Conservation (phyloP, 2,888 invertebrate genomes). For the Anoncus sp. region DNA sequence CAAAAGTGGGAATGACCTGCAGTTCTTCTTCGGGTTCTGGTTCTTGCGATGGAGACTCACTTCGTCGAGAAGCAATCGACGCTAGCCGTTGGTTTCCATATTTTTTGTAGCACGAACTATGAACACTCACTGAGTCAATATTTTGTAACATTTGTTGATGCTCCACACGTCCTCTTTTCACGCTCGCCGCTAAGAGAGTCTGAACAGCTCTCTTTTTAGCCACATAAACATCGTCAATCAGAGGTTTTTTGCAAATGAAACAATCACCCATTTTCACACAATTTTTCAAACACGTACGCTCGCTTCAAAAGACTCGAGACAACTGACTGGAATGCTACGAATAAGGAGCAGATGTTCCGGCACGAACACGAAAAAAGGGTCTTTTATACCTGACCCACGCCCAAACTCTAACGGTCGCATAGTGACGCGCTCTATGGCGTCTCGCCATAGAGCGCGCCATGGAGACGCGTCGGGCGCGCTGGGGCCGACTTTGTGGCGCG, state of each 20-base stretch:
- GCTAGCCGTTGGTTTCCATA: neutral
- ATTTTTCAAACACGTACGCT: conserved; percentile 11
- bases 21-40: conserved; percentile 17
- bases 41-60: conserved; percentile 12
- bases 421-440: too few relatives aligned
- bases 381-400: conserved; percentile 1
- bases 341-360: conserved; percentile 9
- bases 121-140: conserved; percentile 15
- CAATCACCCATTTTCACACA: conserved; percentile 14
- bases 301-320: conserved; percentile 12
- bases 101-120: conserved; percentile 17
- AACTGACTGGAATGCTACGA: conserved; percentile 26
- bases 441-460: too few relatives aligned
- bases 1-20: conserved; percentile 5
- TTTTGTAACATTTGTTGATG: conserved; percentile 15
- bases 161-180: conserved; percentile 9
- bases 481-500: too few relatives aligned
- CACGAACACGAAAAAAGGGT: neutral
- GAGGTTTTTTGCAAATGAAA: too few relatives aligned
- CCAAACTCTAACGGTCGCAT: neutral
- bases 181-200: too few relatives aligned
- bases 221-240: conserved; percentile 2
- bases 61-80: conserved; percentile 13
- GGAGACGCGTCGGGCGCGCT: too few relatives aligned
- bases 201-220: conserved; percentile 22